Percentiles rank a stretch among this genome's conserved stretches.
These are phyloP conservation scores for Telenomus remus DNA, from an alignment of 1,140 invertebrate species.

Conservation along the genomic window DNA sequence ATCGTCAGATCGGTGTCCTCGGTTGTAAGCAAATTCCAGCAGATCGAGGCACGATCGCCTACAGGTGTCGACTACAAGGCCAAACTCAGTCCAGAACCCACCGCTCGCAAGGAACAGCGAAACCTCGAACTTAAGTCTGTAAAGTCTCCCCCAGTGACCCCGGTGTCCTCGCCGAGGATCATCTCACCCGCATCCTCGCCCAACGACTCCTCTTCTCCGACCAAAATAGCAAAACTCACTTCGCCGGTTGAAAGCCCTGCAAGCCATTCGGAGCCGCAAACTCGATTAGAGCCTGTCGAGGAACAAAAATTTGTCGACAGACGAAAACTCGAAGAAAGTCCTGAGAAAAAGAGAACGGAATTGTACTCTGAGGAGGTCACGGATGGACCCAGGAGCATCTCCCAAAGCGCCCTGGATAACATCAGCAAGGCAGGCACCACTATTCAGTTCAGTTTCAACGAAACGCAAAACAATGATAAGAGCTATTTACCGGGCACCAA, in stretches of 20 bases:
- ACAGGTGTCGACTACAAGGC: constrained; percentile 64
- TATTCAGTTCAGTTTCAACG: constrained; percentile 78
- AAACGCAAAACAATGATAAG: constrained; percentile 58
- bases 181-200: constrained; percentile 63
- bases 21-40: constrained; percentile 71
- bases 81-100: constrained; percentile 68
- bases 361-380: constrained; percentile 59
- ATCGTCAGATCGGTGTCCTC: constrained; percentile 70
- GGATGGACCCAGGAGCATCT: constrained; percentile 73
- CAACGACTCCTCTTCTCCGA: constrained; percentile 51
- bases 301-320: constrained; percentile 3
- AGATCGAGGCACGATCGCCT: constrained; percentile 68
- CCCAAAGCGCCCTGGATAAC: constrained; percentile 79
- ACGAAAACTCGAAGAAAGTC: constrained; percentile 13
- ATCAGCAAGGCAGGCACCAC: constrained; percentile 81
- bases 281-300: not conserved
- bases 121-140: constrained; percentile 56
- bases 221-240: constrained; percentile 24
- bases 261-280: constrained; percentile 6
- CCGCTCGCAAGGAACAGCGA: constrained; percentile 33
- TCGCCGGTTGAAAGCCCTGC: constrained; percentile 1
- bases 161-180: constrained; percentile 60
- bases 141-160: constrained; percentile 65
- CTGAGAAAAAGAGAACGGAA: constrained; percentile 14
- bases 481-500: constrained; percentile 75